Conservation (phyloP, 2,797 vertebrate species). For the Bovichtus diacanthus region DNA sequence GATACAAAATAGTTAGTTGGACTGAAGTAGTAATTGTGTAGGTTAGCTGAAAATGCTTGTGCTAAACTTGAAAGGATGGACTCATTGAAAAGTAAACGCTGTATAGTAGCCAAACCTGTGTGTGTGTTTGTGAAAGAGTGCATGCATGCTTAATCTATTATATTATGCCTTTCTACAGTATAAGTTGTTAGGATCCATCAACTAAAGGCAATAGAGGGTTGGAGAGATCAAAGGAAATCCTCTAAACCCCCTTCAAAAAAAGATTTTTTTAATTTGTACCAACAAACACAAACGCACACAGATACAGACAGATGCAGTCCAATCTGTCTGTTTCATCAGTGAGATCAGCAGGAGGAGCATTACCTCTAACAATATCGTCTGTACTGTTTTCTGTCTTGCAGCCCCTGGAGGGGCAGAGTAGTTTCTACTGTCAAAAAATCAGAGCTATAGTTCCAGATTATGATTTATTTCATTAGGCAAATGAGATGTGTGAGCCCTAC, state of each 20-base stretch:
- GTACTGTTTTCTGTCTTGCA: conserved; percentile 65
- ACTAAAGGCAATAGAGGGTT: conserved; percentile 43
- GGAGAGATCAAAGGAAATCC: conserved; percentile 66
- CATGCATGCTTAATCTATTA: background rate
- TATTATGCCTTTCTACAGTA: conserved; percentile 1
- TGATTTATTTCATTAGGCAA: conserved; percentile 87
- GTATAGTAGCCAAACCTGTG: background rate
- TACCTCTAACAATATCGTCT: conserved; percentile 74
- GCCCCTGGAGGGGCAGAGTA: conserved; percentile 64
- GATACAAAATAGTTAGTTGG: background rate
- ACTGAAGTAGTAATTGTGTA: background rate
- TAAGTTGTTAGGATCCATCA: conserved; percentile 61
- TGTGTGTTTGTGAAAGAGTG: background rate
- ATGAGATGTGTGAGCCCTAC: conserved; percentile 80
- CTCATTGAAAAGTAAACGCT: background rate
- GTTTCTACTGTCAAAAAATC: conserved; percentile 70
- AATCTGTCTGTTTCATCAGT: conserved; percentile 77
- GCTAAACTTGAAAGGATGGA: background rate
- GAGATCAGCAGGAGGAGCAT: conserved; percentile 76
- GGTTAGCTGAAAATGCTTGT: background rate
- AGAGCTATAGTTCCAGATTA: conserved; percentile 79
- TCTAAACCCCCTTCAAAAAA: conserved; percentile 12
- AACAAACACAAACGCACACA: conserved; percentile 7
- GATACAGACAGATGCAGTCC: conserved; percentile 40
- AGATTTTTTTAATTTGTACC: background rate